Base-by-base conservation (phyloP, 2,113 vertebrate species). In the Seriola aureovittata region DNA sequence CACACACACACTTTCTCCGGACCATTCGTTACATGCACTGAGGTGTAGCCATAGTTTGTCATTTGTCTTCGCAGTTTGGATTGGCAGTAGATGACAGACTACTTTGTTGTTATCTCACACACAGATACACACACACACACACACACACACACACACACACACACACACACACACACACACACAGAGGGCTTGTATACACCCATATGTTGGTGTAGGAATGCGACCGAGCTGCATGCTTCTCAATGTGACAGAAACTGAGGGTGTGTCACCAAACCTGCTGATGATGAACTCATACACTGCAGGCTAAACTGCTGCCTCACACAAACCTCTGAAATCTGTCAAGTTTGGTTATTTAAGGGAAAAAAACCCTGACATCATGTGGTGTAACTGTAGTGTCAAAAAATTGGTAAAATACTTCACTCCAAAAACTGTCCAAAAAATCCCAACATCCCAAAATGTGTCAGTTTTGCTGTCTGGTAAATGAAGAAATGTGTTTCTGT, bases 141-240 rank as follows among this genome's bases (percentile, higher is more conserved):
- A 72, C 64, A 57, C 55, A 7, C 38, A 1, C 4, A 7, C 38
- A 7, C 38, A 55, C 71, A 73, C 42, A 38, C 36, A 48, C 62
- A 52, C 75, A 48, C 57, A 75, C 46, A 42, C 34, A 58, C 12
- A 59, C 34, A 52, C 58, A 52, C 66, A 68, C 48, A 66, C 64
- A 57, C 57, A 70, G 13, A 55, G 13, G 36, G 19, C 71, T 36
- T 50, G 63, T 9, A 63, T 85, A 68, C 73, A 69, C 91, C 88
- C 88, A 82, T 69, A 7, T 42, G 36, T 4, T 23, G 16, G 34
- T 16, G 29, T 64, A 84, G 89, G 94, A 95, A 95, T 95, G 94
- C 23, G 12, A 81, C 79, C 14, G 17, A 64, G 76, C 89, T 48
- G 75, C 91, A 92, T 95, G 89, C 23, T 85, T 91, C 4, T 48